These are phyloP conservation scores for Agriopis aurantiaria DNA, from an alignment of 2,888 invertebrate genomes.

Conservation along the genomic window DNA sequence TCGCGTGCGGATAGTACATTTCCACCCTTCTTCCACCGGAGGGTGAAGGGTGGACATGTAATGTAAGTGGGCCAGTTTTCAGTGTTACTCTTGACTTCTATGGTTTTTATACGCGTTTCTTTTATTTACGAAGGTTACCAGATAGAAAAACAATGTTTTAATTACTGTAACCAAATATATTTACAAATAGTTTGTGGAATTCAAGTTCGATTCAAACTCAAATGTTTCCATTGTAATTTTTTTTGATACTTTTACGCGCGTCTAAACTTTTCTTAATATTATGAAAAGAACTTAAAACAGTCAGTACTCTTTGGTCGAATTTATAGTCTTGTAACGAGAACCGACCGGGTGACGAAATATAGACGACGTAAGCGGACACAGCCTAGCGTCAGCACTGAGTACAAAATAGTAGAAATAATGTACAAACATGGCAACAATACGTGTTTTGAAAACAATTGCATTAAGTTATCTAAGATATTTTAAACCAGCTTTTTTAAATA, in stretches of 20 bases:
- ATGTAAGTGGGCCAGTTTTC: conserved; percentile 36
- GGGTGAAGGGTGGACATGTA: conserved; percentile 41
- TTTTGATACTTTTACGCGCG: conserved; percentile 30
- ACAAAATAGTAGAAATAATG: conserved; percentile 26
- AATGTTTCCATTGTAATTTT: not conserved
- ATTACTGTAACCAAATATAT: not conserved
- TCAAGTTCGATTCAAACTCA: no score
- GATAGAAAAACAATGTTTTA: not conserved
- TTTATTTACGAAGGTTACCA: conserved; percentile 40
- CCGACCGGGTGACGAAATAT: conserved; percentile 55
- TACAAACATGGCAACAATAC: not conserved
- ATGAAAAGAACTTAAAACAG: not conserved
- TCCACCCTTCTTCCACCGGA: conserved; percentile 24
- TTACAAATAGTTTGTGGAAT: no score
- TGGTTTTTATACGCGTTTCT: conserved; percentile 66
- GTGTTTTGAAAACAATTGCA: not conserved
- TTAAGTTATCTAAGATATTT: not conserved
- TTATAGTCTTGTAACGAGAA: conserved; percentile 44
- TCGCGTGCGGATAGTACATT: conserved; percentile 54
- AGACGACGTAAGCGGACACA: conserved; percentile 77
- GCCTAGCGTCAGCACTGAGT: conserved; percentile 53
- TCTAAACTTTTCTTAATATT: conserved; percentile 10
- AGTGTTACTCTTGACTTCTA: conserved; percentile 53
- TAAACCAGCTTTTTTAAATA: not conserved
- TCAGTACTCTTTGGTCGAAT: not conserved